Evolutionary conservation across 2,888 invertebrate species (phyloP).

Genomic region (Mimumesa dahlbomi): DNA sequence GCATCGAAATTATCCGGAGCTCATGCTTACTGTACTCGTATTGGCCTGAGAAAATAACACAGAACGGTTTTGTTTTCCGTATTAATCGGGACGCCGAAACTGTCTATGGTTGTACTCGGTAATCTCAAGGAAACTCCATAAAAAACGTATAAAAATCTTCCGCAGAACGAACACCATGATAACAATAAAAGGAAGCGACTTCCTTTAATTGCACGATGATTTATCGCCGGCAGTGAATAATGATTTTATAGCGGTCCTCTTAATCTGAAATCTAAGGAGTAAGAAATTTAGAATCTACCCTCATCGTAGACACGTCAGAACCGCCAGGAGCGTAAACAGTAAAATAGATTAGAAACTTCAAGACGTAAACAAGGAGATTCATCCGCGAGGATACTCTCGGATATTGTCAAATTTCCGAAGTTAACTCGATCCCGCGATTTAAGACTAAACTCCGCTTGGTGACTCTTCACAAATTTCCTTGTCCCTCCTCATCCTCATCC

Average conservation of each 20-base stretch:
- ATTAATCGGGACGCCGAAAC: neutral
- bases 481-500: neutral
- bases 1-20: constrained; percentile 55
- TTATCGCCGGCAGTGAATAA: too few species aligned
- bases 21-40: constrained; percentile 12
- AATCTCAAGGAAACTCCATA: too few species aligned
- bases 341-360: constrained; percentile 21
- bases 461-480: constrained; percentile 47
- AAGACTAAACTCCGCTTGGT: constrained; percentile 8
- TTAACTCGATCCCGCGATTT: constrained; percentile 10
- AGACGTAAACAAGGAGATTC: constrained; percentile 52
- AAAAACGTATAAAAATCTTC: too few species aligned
- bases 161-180: too few species aligned
- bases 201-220: too few species aligned
- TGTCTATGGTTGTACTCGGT: too few species aligned
- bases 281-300: too few species aligned
- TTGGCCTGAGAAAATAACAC: constrained; percentile 18
- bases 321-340: neutral
- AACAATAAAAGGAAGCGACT: too few species aligned
- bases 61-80: constrained; percentile 25
- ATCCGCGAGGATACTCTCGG: constrained; percentile 2
- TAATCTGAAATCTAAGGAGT: too few species aligned
- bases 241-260: too few species aligned
- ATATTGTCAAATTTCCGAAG: constrained; percentile 1
- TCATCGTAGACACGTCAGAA: neutral